These are phyloP conservation scores for Cisticola juncidis DNA, from an alignment of 2,113 vertebrate genomes.

Conservation along the genomic window DNA sequence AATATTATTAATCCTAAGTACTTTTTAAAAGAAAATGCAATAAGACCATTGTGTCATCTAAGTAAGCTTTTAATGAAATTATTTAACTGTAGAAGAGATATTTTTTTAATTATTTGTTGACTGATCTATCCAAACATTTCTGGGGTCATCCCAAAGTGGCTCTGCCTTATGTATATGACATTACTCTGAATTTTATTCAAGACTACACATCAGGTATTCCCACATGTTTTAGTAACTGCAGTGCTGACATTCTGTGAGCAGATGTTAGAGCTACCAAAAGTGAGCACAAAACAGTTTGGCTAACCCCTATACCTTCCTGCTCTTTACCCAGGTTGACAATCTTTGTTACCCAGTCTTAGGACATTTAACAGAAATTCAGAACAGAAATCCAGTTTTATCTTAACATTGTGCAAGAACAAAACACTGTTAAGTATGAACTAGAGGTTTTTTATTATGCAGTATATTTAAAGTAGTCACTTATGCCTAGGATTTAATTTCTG, in stretches of 20 bases:
- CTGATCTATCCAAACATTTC: not conserved
- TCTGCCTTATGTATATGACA: not conserved
- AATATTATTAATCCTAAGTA: not conserved
- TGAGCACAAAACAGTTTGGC: not conserved
- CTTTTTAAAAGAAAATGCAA: not conserved
- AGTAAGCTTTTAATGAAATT: not conserved
- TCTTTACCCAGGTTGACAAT: not conserved
- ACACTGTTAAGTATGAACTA: too few relatives aligned
- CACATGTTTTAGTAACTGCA: not conserved
- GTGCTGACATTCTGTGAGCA: not conserved
- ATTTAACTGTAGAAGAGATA: not conserved
- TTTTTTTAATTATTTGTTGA: not conserved
- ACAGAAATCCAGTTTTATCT: not conserved
- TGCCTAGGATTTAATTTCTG: not conserved
- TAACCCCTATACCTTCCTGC: not conserved
- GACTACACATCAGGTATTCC: not conserved
- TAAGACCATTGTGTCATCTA: not conserved
- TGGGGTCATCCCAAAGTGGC: not conserved
- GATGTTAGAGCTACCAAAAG: not conserved
- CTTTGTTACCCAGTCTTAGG: not conserved
- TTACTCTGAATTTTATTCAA: not conserved
- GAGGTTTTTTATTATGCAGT: not conserved
- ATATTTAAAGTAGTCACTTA: not conserved
- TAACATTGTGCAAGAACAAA: not conserved
- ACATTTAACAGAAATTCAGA: not conserved